Base-by-base conservation (phyloP, 2,113 vertebrate species). In the Neotoma lepida region DNA sequence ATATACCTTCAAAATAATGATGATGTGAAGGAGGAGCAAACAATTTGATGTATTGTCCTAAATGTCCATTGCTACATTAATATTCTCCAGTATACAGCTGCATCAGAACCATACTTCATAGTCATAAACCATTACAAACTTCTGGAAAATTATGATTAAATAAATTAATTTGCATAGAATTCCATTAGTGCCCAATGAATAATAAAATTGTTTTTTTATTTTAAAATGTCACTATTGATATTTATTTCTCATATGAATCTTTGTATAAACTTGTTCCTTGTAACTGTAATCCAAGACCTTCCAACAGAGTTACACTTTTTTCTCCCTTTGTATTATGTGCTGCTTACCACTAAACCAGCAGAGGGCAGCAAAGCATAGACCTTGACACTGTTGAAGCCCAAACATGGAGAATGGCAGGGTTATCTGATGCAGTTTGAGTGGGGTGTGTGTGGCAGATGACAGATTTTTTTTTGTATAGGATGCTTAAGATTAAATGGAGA, bases 331-430 rank as follows among this genome's bases (percentile, higher is more conserved):
- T 46, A 86, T 46, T 13, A 9, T 30, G 49, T 70, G 10, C 15
- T 86, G 3, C 6, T 66, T 81, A 39, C 35, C 39, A 24, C 13
- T 1, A 0, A 0, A 30, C 77, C 97, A 97, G 95, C 81, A 97
- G 97, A 95, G 97, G 93, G 87, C 94, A 97, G 95, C 95, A 97
- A 95, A 95, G 30, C 63, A 92, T 28, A 87, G 44, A 35, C 41
- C 70, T 51, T 84, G 63, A 86, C 22, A 56, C 26, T 28, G 2
- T 39, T 86, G 44, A 71, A 15, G 54, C 2, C 2, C 61, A 30
- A 88, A 13, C 24, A 58, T 12, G 14, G 41, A 51, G 89, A 94
- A 64, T 6, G n/a, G 17, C 44, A 51, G 24, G 14, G 26, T 24
- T 22, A 63, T 61, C 56, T 95, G 63, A 86, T 91, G 24, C 58